phyloP scores from a whole-genome alignment of 2,888 invertebrate species.

The Mythimna pallens region DNA sequence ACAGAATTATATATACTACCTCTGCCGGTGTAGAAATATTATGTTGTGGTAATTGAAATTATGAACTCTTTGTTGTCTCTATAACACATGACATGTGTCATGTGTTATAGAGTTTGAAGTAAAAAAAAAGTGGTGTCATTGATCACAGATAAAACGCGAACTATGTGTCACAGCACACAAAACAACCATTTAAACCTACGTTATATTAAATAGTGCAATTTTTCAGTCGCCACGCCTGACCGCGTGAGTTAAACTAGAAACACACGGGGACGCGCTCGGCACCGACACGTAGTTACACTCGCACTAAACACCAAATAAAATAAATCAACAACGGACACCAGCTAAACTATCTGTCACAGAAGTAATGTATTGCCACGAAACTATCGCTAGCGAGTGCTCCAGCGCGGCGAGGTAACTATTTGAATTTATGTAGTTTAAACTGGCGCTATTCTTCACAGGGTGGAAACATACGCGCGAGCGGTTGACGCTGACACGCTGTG shows the following conservation, averaged over 20 bases:
- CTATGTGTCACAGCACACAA: constrained; percentile 29
- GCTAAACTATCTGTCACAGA: constrained; percentile 62
- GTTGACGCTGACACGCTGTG: neutral
- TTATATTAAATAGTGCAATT: constrained; percentile 35
- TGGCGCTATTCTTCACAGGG: constrained; percentile 43
- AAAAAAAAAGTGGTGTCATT: neutral
- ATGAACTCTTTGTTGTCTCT: neutral
- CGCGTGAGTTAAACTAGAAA: constrained; percentile 29
- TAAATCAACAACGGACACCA: constrained; percentile 59
- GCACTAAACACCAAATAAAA: constrained; percentile 60
- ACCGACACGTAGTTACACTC: constrained; percentile 40
- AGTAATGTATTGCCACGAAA: constrained; percentile 44
- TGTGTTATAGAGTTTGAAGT: neutral
- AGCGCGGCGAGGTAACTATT: constrained; percentile 41
- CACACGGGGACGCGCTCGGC: constrained; percentile 25
- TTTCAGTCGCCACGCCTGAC: constrained; percentile 27
- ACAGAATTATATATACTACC: too few relatives aligned
- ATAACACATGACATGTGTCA: too few relatives aligned
- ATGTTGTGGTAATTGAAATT: too few relatives aligned
- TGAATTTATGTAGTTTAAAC: constrained; percentile 60
- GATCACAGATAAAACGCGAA: constrained; percentile 12
- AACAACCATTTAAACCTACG: constrained; percentile 27
- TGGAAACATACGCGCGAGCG: constrained; percentile 35
- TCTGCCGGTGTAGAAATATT: too few relatives aligned
- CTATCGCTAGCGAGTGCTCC: constrained; percentile 39